Percentiles rank a stretch among this genome's conserved stretches.
These are phyloP conservation scores for Prionailurus bengalensis DNA, from an alignment of 2,113 vertebrate genomes.

Conservation along the genomic window DNA sequence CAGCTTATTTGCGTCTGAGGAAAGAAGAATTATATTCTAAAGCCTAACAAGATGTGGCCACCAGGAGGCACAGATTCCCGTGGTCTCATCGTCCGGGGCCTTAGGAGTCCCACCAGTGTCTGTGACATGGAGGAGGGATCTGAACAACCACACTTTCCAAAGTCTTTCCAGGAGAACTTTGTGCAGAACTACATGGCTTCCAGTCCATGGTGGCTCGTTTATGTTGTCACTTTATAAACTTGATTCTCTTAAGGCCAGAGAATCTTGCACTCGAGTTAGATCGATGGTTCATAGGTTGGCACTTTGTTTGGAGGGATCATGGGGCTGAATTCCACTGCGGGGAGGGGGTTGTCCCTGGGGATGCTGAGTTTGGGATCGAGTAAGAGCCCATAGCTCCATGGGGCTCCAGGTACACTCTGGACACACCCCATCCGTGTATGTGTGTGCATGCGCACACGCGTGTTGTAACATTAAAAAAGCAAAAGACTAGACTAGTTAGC, in stretches of 20 bases:
- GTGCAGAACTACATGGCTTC: neutral
- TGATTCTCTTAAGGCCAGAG: neutral
- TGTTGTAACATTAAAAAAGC: neutral
- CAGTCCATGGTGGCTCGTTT: neutral
- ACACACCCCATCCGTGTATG: neutral
- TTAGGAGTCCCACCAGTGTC: neutral
- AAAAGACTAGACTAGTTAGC: neutral
- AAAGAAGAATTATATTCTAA: neutral
- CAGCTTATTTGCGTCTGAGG: neutral
- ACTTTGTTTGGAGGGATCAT: accelerated
- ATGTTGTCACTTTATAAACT: neutral
- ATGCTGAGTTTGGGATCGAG: neutral
- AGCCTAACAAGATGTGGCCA: neutral
- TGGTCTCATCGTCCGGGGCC: neutral
- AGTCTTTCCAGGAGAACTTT: neutral
- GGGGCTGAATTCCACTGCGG: neutral
- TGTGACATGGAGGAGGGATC: neutral
- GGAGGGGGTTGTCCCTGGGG: neutral
- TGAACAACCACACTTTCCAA: neutral
- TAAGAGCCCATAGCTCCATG: neutral
- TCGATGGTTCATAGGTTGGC: accelerated
- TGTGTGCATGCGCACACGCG: accelerated
- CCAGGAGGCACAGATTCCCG: neutral
- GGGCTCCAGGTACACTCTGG: neutral
- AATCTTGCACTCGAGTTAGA: neutral